Conservation (phyloP, 2,888 invertebrate genomes). For the Willowsia nigromaculata region DNA sequence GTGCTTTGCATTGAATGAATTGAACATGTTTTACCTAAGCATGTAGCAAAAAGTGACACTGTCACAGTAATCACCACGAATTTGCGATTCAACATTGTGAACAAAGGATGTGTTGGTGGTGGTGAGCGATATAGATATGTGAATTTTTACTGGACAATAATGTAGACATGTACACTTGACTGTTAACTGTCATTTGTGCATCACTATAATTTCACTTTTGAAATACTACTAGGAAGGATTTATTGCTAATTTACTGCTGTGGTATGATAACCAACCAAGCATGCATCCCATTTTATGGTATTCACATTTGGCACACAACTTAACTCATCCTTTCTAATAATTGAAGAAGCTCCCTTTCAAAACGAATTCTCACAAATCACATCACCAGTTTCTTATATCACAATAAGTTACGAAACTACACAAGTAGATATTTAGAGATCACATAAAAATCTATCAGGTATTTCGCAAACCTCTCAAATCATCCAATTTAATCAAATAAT, state of each 20-base stretch:
- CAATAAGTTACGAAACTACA: background rate
- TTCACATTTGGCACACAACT: background rate
- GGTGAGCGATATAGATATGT: too few relatives aligned
- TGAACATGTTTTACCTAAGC: background rate
- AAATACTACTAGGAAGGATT: too few relatives aligned
- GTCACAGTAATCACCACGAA: background rate
- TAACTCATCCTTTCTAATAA: slow-evolving; percentile 26
- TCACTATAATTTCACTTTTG: background rate
- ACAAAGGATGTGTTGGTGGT: background rate
- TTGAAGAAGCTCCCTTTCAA: slow-evolving; percentile 3
- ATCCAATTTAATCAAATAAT: background rate
- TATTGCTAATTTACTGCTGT: too few relatives aligned
- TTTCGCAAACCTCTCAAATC: background rate
- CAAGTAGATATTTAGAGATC: background rate
- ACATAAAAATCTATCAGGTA: background rate
- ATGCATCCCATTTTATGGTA: too few relatives aligned
- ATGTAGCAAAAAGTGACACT: background rate
- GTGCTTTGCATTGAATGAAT: background rate
- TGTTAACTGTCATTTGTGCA: too few relatives aligned
- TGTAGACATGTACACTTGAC: too few relatives aligned
- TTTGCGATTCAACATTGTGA: background rate
- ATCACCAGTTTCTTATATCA: background rate
- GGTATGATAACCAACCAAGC: too few relatives aligned
- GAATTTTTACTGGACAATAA: too few relatives aligned
- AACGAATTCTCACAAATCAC: background rate